These are phyloP conservation scores for Saccostrea cuccullata DNA, from an alignment of 1,140 invertebrate genomes.

Conservation along the genomic window DNA sequence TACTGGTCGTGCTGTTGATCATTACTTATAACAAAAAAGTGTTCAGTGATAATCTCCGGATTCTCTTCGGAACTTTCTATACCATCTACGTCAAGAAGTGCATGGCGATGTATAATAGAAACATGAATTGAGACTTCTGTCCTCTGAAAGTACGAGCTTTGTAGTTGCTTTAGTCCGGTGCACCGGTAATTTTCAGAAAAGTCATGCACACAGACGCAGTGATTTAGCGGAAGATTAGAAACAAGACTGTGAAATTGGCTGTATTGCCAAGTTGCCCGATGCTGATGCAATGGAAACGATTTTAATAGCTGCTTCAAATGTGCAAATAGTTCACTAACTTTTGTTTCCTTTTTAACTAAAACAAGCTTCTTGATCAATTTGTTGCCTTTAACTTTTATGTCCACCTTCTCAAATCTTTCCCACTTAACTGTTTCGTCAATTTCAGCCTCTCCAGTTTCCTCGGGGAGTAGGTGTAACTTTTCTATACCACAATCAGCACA, in stretches of 20 bases:
- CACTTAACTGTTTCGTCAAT: not conserved
- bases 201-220: slow-evolving; percentile 49
- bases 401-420: not conserved
- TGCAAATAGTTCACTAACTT: slow-evolving; percentile 39
- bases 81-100: slow-evolving; percentile 47
- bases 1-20: slow-evolving; percentile 43
- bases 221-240: slow-evolving; percentile 30
- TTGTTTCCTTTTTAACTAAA: slow-evolving; percentile 44
- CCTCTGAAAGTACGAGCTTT: slow-evolving; percentile 48
- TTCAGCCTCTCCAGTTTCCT: slow-evolving; percentile 23
- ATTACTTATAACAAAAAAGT: slow-evolving; percentile 44
- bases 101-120: slow-evolving; percentile 47
- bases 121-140: slow-evolving; percentile 50
- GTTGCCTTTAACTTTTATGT: not conserved
- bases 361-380: not conserved
- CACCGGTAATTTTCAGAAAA: slow-evolving; percentile 50
- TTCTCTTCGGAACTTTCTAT: slow-evolving; percentile 38
- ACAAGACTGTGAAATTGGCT: slow-evolving; percentile 37
- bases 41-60: slow-evolving; percentile 21
- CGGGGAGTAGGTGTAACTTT: not conserved
- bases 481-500: not conserved
- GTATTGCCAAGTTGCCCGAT: slow-evolving; percentile 51
- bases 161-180: slow-evolving; percentile 37
- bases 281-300: slow-evolving; percentile 44
- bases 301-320: slow-evolving; percentile 41